A percentile compares a stretch with the other conserved stretches of the same genome.
Evolutionary conservation across 2,888 invertebrate genomes (phyloP).

Genomic region (Allophyes oxyacanthae): DNA sequence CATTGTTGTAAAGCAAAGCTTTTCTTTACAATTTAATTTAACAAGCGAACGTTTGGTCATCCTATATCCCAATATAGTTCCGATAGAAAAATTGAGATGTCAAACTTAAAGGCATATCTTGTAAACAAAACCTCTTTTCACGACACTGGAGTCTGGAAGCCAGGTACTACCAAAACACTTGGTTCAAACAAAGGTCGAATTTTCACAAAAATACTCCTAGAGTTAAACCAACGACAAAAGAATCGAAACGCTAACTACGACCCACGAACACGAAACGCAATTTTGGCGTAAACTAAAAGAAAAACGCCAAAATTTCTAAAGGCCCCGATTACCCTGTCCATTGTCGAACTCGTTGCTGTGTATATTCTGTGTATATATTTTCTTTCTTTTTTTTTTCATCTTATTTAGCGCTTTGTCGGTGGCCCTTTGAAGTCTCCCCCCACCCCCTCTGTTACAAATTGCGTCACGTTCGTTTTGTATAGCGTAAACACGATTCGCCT

Average conservation of each 20-base stretch:
- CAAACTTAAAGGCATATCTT: conserved; percentile 36
- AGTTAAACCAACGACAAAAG: conserved; percentile 59
- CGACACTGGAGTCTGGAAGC: conserved; percentile 3
- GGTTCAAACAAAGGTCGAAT: conserved; percentile 40
- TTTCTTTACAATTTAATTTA: no score
- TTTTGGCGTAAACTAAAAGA: conserved; percentile 76
- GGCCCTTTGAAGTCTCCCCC: conserved; percentile 84
- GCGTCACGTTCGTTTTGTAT: conserved; percentile 82
- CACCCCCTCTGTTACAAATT: conserved; percentile 80
- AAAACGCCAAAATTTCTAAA: conserved; percentile 76
- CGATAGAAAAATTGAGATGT: conserved; percentile 16
- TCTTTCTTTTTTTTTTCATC: conserved; percentile 87
- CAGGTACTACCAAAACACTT: conserved; percentile 12
- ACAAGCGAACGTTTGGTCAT: conserved; percentile 12
- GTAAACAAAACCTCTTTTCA: conserved; percentile 36
- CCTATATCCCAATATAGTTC: conserved; percentile 11
- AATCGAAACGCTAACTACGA: conserved; percentile 61
- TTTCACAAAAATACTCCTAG: conserved; percentile 22
- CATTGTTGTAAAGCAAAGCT: no score
- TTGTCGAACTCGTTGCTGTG: conserved; percentile 79
- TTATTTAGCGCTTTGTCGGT: conserved; percentile 89
- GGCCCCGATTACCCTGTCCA: conserved; percentile 85
- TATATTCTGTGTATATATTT: no score
- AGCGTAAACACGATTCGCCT: conserved; percentile 79
- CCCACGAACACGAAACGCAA: conserved; percentile 66